Evolutionary conservation across 2,888 invertebrate species (phyloP), one percentile per base, ranked within the genome.

Genomic region (Alcis repandata): DNA sequence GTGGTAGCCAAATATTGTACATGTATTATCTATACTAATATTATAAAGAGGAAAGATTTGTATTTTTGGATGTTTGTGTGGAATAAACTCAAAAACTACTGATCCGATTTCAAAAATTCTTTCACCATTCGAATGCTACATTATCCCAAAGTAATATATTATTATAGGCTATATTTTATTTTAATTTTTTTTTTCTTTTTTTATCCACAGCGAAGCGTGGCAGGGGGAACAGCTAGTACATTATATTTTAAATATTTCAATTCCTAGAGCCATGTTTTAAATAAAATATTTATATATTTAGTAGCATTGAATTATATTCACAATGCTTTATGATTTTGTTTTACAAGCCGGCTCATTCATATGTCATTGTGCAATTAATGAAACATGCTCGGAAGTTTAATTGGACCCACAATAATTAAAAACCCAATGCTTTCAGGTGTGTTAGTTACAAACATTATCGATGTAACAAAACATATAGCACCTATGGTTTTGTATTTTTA

Each of bases 271-370:
- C 20, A 33, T 27, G 27, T 22, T 11, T 22, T n/a, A 1, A n/a
- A 46, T 15, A 48, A 9, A 2, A 32, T 41, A 62, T 57, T n/a
- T 45, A 43, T 11, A 19, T 11, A 63, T 46, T 70, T 70, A 63
- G 53, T 51, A 70, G 48, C 38, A 68, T 59, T 58, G 41, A 43
- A 68, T 65, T 74, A 52, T 76, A 70, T 72, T 66, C 58, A 73
- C 73, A 73, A 61, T 72, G 71, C 51, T 36, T 57, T 51, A 58
- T 67, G 46, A 43, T 45, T 22, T 59, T 62, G 60, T 63, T 56
- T 63, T 51, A 49, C 76, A 79, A 80, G 78, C 83, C 81, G 88
- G 89, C 88, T 89, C 88, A 73, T 74, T 70, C 60, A 67, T 71
- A 15, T 65, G 57, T 69, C 36, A 60, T 73, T 79, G 81, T 79